phyloP scores from a whole-genome alignment of 2,888 invertebrate genomes.

The Litoditis marina region DNA sequence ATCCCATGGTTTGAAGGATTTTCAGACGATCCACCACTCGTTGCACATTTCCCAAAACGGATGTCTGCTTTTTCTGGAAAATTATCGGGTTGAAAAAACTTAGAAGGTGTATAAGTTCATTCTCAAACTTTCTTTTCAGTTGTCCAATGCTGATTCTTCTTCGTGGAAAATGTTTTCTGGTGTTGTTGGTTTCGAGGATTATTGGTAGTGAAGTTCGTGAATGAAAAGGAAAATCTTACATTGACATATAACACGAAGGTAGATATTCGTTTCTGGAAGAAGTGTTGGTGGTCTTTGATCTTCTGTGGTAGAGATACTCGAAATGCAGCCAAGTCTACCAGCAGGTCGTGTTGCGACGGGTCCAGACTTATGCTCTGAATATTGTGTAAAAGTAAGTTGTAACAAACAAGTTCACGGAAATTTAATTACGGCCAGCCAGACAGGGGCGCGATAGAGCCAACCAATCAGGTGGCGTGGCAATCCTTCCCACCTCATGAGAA shows the following conservation, averaged over 20 bases:
- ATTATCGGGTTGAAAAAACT: too few relatives aligned
- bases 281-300: conserved; percentile 36
- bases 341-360: conserved; percentile 33
- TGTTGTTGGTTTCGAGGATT: too few relatives aligned
- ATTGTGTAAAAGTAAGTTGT: not conserved
- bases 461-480: too few relatives aligned
- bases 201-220: too few relatives aligned
- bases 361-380: conserved; percentile 35
- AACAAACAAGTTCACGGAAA: too few relatives aligned
- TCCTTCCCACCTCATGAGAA: too few relatives aligned
- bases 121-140: too few relatives aligned
- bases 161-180: too few relatives aligned
- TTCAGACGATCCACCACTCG: conserved; percentile 39
- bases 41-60: conserved; percentile 31
- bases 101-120: too few relatives aligned
- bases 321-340: conserved; percentile 32
- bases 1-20: conserved; percentile 38
- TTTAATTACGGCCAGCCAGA: too few relatives aligned
- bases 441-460: too few relatives aligned
- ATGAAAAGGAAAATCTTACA: conserved; percentile 11
- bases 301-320: conserved; percentile 33
- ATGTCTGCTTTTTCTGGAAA: conserved; percentile 38
- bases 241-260: conserved; percentile 39
- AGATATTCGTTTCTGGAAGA: conserved; percentile 36
- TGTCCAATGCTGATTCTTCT: too few relatives aligned